A percentile compares a stretch with the other conserved stretches of the same genome.
These are phyloP conservation scores for Liparis tanakae DNA, from an alignment of 2,797 vertebrate genomes.

Conservation along the genomic window DNA sequence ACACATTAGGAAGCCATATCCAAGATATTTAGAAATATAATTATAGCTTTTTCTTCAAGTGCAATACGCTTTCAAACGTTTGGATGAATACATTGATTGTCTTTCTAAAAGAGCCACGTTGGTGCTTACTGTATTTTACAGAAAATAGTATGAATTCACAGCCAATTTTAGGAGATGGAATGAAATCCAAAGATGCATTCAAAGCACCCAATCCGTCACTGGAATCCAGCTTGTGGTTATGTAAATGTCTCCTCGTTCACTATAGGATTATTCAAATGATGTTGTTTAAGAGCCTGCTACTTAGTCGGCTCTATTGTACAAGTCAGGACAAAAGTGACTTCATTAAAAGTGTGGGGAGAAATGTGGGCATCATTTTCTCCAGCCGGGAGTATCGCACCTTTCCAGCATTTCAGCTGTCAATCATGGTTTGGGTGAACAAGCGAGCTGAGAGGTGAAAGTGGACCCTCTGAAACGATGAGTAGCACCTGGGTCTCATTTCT, in stretches of 20 bases:
- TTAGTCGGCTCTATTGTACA: constrained; percentile 46
- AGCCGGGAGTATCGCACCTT: neutral
- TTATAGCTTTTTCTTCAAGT: neutral
- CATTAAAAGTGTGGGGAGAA: constrained; percentile 51
- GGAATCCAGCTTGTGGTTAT: constrained; percentile 58
- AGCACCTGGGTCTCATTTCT: constrained; percentile 22
- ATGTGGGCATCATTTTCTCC: constrained; percentile 15
- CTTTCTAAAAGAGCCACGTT: constrained; percentile 18
- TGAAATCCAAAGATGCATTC: constrained; percentile 38
- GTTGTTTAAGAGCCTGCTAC: constrained; percentile 45
- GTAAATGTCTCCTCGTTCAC: constrained; percentile 49
- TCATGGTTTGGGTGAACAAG: constrained; percentile 14
- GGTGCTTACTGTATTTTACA: constrained; percentile 12
- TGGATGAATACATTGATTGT: neutral
- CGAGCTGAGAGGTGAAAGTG: constrained; percentile 22
- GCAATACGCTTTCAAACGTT: neutral
- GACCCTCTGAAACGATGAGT: constrained; percentile 1
- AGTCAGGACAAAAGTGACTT: constrained; percentile 44
- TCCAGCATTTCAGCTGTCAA: constrained; percentile 7
- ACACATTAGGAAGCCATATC: neutral
- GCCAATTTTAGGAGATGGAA: constrained; percentile 39
- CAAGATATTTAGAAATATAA: constrained; percentile 2
- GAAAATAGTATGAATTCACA: constrained; percentile 7
- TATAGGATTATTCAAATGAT: constrained; percentile 65
- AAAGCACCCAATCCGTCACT: constrained; percentile 35